phyloP scores from a whole-genome alignment of 2,797 vertebrate species.

The Cyclopterus lumpus region DNA sequence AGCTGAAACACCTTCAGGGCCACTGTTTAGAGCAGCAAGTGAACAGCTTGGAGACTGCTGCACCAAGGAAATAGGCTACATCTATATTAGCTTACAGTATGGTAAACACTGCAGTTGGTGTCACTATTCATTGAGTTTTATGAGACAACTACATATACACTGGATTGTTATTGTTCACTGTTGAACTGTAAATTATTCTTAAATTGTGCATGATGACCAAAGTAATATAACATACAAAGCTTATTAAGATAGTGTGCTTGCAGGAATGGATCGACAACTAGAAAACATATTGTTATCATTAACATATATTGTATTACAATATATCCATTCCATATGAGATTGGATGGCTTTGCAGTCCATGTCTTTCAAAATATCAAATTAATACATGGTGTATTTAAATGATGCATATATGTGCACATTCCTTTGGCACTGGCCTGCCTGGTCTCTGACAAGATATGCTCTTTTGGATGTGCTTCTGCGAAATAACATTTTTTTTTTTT shows the following conservation, averaged over 20 bases:
- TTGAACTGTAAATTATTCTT: slow-evolving; percentile 8
- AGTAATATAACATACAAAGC: background rate
- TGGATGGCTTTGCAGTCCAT: background rate
- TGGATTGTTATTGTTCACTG: background rate
- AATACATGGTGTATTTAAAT: background rate
- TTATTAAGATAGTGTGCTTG: background rate
- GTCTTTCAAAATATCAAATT: background rate
- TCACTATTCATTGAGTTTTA: background rate
- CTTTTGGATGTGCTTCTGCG: background rate
- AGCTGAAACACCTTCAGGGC: slow-evolving; percentile 44
- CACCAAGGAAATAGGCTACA: slow-evolving; percentile 12
- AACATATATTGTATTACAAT: background rate
- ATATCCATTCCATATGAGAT: background rate
- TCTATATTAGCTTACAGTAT: slow-evolving; percentile 10
- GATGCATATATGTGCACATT: background rate
- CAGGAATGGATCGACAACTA: background rate
- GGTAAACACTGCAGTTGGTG: background rate
- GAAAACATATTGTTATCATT: background rate
- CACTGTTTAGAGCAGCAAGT: slow-evolving; percentile 18
- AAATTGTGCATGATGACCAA: background rate
- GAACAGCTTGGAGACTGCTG: slow-evolving; percentile 27
- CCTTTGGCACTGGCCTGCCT: background rate
- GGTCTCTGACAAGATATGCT: background rate
- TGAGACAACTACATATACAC: background rate
- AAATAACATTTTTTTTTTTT: no score